Base-by-base conservation (phyloP, 2,888 invertebrate species). In the Isoperla grammatica region DNA sequence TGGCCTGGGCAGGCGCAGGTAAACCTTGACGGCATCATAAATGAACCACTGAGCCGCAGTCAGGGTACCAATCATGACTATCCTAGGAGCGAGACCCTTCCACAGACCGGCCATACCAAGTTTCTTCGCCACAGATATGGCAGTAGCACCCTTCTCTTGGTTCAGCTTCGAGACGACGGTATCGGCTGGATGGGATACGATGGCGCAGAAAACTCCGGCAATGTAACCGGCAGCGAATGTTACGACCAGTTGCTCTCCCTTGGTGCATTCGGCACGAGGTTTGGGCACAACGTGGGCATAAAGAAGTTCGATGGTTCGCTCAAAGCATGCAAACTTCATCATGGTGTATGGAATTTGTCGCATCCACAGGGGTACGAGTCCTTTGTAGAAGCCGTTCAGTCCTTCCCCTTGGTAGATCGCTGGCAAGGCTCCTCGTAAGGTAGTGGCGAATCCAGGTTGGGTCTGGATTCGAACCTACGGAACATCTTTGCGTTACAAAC, bases 311-410 rank as follows among this genome's bases (percentile, higher is more conserved):
- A 98, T 83, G 12, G 98, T 98, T 72, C 90, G 86, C 77, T 99
- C 98, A 77, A 98, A 99, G 81, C 95, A 97, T 67, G 97, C 94
- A 75, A 98, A 98, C 81, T 98, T 99, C 97, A 98, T 98, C 98
- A 99, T 99, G 67, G 98, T 98, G 84, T 98, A 98, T 0, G 98
- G 98, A 73, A 99, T 98, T 81, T 98, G 98, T 68, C 97, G 79
- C 76, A 91, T 87, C 97, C 97, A 98, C 64, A 97, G 81, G 45
- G 98, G 98, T 50, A 92, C 94, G 64, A 98, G 79, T 57, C 95
- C 94, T 78, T 96, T 97, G 83, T 96, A 97, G 79, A 97, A 95
- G 58, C 95, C 93, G 55, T 81, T 79, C 53, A 93, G 72, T 59
- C 98, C 98, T 75, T 99, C 98, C 65, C 88, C 87, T 66, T 80